Evolutionary conservation across 2,797 vertebrate species (phyloP), one percentile per base, ranked within the genome.

Genomic region (Alfaro cultratus): DNA sequence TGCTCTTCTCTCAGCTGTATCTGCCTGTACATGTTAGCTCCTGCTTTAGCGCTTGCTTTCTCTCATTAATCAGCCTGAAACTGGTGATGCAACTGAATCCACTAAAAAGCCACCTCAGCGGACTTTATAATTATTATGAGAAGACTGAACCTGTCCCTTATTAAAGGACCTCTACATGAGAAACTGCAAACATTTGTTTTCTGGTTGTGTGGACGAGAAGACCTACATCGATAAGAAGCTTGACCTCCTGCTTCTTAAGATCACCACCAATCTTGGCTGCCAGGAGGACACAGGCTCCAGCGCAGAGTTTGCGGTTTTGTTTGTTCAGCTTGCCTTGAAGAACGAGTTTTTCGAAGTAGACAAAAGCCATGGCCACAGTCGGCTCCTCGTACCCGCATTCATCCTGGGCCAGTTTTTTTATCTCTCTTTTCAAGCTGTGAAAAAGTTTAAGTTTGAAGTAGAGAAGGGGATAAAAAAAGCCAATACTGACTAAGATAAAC

Each of bases 331-430:
- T 99, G 77, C 98, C 99, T 93, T 97, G 98, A 87, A 99, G 97
- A 83, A 98, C 97, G 0, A 99, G 97, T 93, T 99, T 99, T 93
- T 99, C 98, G 55, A 99, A 99, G 96, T 99, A 99, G 94, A 99
- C 99, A n/a, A 99, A 99, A 55, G 99, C 97, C 99, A 99, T 98
- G 88, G 99, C 99, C 83, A 99, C 98, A 0, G 98, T 99, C 60
- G 97, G 97, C 84, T 99, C 99, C 94, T 99, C 98, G 4, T 98
- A 97, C 73, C 97, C 96, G 75, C 98, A 99, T 80, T 98, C 98
- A 80, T 98, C 98, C 95, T 97, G 97, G 7, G 97, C 97, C 70
- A 99, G 94, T 91, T 99, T 99, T 82, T 95, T 96, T 92, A 99
- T 99, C 93, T 99, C 98, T 79, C 98, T 96, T 93, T 99, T 99